Percentiles rank a stretch among this genome's conserved stretches.
Evolutionary conservation across 2,888 invertebrate species (phyloP).

Genomic region (Amphimallon solstitiale): DNA sequence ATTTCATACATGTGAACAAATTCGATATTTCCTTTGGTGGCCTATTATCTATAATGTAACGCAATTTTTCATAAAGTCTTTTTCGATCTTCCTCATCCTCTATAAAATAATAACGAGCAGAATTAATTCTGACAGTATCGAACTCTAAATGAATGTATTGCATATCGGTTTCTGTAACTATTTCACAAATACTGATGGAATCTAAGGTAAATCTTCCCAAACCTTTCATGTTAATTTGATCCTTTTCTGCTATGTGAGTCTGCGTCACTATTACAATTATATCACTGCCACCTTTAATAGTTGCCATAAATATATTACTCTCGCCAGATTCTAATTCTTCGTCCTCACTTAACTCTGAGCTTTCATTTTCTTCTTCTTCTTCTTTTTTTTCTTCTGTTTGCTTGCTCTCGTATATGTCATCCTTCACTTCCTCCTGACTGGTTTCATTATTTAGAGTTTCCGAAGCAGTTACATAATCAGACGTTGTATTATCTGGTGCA

Average conservation of each 20-base stretch:
- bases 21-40: slow-evolving; percentile 62
- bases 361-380: slow-evolving; percentile 11
- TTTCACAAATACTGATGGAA: slow-evolving; percentile 66
- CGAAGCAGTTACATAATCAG: slow-evolving; percentile 16
- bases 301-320: slow-evolving; percentile 59
- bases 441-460: slow-evolving; percentile 28
- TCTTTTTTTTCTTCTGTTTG: slow-evolving; percentile 35
- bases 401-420: slow-evolving; percentile 14
- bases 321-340: slow-evolving; percentile 57
- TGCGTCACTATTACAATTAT: slow-evolving; percentile 60
- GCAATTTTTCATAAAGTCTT: slow-evolving; percentile 52
- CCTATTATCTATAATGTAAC: slow-evolving; percentile 50
- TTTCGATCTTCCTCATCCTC: slow-evolving; percentile 68
- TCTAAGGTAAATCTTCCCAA: slow-evolving; percentile 65
- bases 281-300: slow-evolving; percentile 56
- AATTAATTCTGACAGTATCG: slow-evolving; percentile 69
- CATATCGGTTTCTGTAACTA: slow-evolving; percentile 50
- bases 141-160: slow-evolving; percentile 67
- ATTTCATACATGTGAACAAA: slow-evolving; percentile 71
- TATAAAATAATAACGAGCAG: slow-evolving; percentile 42
- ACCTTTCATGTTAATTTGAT: slow-evolving; percentile 56
- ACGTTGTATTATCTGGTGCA: slow-evolving; percentile 16
- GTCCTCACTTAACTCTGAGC: slow-evolving; percentile 47
- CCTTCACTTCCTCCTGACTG: slow-evolving; percentile 9
- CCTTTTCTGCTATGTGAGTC: slow-evolving; percentile 58